Percentiles rank a stretch among this genome's conserved stretches.
These are phyloP conservation scores for Halocynthia roretzi DNA, from an alignment of 23 tunicate species.

Conservation along the genomic window DNA sequence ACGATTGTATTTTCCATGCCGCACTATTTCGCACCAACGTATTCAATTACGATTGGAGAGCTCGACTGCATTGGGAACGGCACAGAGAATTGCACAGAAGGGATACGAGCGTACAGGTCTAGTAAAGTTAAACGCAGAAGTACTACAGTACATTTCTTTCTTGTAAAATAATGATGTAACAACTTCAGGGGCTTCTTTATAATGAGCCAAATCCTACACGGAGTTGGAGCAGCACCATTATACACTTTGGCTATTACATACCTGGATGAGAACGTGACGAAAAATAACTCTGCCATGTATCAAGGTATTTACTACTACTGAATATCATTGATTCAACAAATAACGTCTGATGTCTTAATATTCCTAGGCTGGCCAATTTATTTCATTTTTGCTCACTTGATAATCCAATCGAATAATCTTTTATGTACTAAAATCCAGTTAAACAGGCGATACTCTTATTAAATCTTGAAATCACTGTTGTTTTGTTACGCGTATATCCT, in stretches of 20 bases:
- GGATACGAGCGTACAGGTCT: too few relatives aligned
- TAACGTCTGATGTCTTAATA: too few relatives aligned
- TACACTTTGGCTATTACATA: conserved; percentile 74
- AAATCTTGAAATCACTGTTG: background rate
- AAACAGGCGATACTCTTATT: background rate
- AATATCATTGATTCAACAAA: background rate
- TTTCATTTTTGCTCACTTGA: background rate
- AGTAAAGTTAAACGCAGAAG: too few relatives aligned
- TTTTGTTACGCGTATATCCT: background rate
- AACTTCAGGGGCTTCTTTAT: conserved; percentile 64
- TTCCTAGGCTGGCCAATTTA: background rate
- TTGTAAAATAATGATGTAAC: background rate
- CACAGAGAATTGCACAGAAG: too few relatives aligned
- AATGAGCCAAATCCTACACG: conserved; percentile 52
- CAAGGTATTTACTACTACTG: conserved; percentile 29
- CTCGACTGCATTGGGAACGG: too few relatives aligned
- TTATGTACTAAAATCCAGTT: background rate
- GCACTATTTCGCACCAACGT: conserved; percentile 65
- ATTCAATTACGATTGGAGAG: background rate
- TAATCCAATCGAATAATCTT: background rate
- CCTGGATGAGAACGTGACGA: conserved; percentile 72
- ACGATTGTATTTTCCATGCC: conserved; percentile 60
- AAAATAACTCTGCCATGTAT: conserved; percentile 61
- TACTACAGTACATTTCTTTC: background rate
- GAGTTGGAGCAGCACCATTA: conserved; percentile 68